Base-by-base conservation (phyloP, 1,140 invertebrate species). In the Drosophila triauraria region DNA sequence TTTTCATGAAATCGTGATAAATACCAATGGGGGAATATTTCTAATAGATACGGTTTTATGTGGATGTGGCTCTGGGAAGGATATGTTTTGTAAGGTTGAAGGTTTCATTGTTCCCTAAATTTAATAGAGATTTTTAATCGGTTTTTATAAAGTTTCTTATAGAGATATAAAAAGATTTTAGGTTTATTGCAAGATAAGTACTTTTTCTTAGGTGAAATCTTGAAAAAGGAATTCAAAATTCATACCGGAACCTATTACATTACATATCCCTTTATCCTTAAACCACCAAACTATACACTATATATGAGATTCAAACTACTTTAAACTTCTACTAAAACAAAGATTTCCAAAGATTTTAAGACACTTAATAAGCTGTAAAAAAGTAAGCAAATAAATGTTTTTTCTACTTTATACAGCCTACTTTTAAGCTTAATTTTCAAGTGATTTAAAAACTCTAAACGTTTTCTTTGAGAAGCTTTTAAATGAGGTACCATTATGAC, bases 401-500 rank as follows among this genome's bases (percentile, higher is more conserved):
- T 40, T 4, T 48, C 43, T 4, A 13, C 27, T n/a, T 17, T 23
- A 9, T 3, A 47, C 30, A 32, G 25, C 4, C 27, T 40, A 53
- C 15, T 51, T 38, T 9, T 23, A 9, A 3, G 4, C 5, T 2
- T 6, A 7, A 20, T 20, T 53, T 17, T 4, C 12, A 38, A 23
- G 12, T 8, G 1, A 20, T 54, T 54, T 54, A 0, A 9, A 38
- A 38, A 38, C 35, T 46, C 13, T 12, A 30, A 15, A 44, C 1
- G n/a, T 15, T 58, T 9, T 46, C 13, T 70, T 54, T 75, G 25
- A 9, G 4, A 25, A 58, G 2, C 3, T 64, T n/a, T 10, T 9
- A 17, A 13, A 25, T 44, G 7, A 4, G 40, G 82, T 90, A 93
- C 91, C 88, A 92, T 93, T 56, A 82, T 93, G 62, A 83, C 91